Conservation (phyloP, 2,888 invertebrate species). For the Chymomyza amoena region DNA sequence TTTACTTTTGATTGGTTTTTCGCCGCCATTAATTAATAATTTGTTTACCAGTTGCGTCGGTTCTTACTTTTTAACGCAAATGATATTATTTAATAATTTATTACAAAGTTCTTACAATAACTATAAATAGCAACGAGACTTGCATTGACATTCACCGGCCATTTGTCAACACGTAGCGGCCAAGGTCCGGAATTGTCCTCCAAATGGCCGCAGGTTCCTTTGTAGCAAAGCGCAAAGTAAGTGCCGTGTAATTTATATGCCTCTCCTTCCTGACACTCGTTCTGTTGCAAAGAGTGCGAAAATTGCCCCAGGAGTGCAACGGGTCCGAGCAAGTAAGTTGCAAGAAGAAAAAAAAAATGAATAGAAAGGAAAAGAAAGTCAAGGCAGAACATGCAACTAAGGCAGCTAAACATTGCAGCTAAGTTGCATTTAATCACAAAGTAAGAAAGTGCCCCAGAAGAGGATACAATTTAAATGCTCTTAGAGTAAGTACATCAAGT, state of each 20-base stretch:
- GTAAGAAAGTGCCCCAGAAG: constrained; percentile 8
- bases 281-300: constrained; percentile 42
- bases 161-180: neutral
- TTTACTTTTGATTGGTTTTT: neutral
- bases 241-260: constrained; percentile 66
- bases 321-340: neutral
- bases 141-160: constrained; percentile 17
- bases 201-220: constrained; percentile 49
- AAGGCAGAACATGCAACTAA: neutral
- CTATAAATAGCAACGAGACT: neutral
- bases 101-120: constrained; percentile 30
- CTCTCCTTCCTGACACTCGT: constrained; percentile 27
- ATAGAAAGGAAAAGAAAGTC: constrained; percentile 7
- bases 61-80: neutral
- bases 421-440: neutral
- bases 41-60: constrained; percentile 11
- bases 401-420: neutral
- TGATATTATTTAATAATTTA: constrained; percentile 54
- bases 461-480: constrained; percentile 10
- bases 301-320: constrained; percentile 41
- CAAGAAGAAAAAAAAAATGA: constrained; percentile 23
- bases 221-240: constrained; percentile 40
- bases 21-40: neutral
- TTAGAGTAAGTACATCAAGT: neutral
- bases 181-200: constrained; percentile 12